Base-by-base conservation (phyloP, 1,140 invertebrate species). In the Manduca sexta region DNA sequence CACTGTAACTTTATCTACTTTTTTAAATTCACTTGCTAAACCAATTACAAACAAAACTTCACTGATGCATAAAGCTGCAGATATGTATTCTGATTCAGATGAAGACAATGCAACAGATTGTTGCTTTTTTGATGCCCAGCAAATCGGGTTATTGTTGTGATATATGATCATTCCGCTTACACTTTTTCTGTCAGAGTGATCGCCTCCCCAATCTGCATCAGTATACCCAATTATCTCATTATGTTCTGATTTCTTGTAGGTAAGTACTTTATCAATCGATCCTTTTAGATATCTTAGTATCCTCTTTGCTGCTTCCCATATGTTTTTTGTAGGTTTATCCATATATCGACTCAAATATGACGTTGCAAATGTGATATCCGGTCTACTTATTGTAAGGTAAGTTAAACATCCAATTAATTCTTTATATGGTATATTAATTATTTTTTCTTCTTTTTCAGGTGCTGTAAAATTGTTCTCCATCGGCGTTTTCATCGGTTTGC, bases 151-250 rank as follows among this genome's bases (percentile, higher is more conserved):
- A 18, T 18, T 17, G 14, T 17, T 39, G 37, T 10, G 2, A 39
- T 17, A 17, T 39, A 39, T 39, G 7, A 21, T 21, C 21, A 21
- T 21, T 17, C 37, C 15, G 37, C 2, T 29, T 42, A 16, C 11
- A 18, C 40, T 17, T 14, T 18, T 8, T 16, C 17, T 42, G 26
- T 8, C 6, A 11, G 35, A 5, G 12, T 8, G 14, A 55, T 72
- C 60, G 3, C 60, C 55, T n/a, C 48, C 75, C 74, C 66, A 78
- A 52, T 76, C 69, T 26, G 74, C 65, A 63, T 84, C 66, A n/a
- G 7, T 13, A 41, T 49, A 61, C 3, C 39, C 54, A 4, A 30
- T 7, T 15, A 59, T 17, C 5, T n/a, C 10, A 12, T 21, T n/a
- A 8, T 41, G 29, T 31, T 43, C 35, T 56, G 15, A 10, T 6